Percentiles rank a stretch among this genome's conserved stretches.
Evolutionary conservation across 2,113 vertebrate genomes (phyloP).

Genomic region (Camelus bactrianus): DNA sequence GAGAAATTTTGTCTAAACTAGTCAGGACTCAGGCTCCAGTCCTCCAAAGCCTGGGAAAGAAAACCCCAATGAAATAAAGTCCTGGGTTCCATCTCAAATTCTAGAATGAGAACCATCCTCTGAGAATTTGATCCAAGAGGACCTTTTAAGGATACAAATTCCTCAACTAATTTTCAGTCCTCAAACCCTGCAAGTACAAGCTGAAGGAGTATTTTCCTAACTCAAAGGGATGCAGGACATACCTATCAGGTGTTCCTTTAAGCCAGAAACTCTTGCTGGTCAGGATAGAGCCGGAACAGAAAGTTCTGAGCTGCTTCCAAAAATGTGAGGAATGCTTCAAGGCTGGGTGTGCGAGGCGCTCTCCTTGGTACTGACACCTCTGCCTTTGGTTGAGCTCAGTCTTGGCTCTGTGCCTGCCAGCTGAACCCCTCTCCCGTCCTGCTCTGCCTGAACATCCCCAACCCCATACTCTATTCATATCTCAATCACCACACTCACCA

Average conservation of each 20-base stretch:
- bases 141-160: constrained; percentile 44
- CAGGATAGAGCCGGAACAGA: neutral
- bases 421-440: neutral
- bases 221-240: neutral
- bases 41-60: neutral
- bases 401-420: neutral
- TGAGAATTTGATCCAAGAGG: neutral
- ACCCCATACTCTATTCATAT: neutral
- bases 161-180: neutral
- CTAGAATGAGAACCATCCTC: constrained; percentile 12
- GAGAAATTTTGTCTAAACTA: neutral
- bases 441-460: neutral
- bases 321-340: neutral
- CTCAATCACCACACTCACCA: neutral
- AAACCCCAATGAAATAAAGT: constrained; percentile 37
- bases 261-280: constrained; percentile 37
- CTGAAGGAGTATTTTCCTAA: neutral
- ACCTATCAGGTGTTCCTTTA: neutral
- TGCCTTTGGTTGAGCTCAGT: neutral
- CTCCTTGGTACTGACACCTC: constrained; percentile 73
- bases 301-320: constrained; percentile 25
- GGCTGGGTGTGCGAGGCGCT: neutral
- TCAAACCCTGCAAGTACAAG: neutral
- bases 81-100: constrained; percentile 27
- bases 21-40: neutral